phyloP scores from a whole-genome alignment of 1,140 invertebrate species.

The Heliothis subflexa region DNA sequence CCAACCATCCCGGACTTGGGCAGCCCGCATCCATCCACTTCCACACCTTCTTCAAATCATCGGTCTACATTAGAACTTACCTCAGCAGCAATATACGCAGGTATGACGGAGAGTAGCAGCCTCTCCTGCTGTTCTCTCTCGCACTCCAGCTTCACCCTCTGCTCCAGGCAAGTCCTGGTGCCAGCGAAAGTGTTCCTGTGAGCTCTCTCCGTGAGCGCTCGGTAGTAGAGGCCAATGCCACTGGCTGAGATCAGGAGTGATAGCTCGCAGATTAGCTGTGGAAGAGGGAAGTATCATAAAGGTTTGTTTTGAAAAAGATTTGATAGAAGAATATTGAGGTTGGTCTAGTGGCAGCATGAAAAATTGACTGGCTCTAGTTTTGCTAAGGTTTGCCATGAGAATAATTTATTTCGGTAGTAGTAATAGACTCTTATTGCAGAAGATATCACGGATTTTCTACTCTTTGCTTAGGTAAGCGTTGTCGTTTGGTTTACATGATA shows the following conservation, averaged over 20 bases:
- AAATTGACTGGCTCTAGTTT: too few species aligned
- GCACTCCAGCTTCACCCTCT: constrained; percentile 96
- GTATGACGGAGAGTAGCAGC: constrained; percentile 96
- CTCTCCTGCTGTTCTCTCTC: constrained; percentile 97
- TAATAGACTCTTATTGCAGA: too few species aligned
- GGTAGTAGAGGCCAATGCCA: constrained; percentile 94
- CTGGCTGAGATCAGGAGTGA: constrained; percentile 92
- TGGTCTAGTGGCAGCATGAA: too few species aligned
- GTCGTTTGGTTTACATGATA: too few species aligned
- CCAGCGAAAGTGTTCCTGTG: constrained; percentile 95
- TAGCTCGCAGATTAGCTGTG: constrained; percentile 91
- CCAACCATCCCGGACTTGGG: too few species aligned
- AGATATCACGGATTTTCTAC: too few species aligned
- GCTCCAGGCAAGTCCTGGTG: constrained; percentile 96
- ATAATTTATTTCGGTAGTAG: too few species aligned
- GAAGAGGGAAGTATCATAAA: constrained; percentile 49
- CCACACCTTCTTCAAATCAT: not conserved
- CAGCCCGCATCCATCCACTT: too few species aligned
- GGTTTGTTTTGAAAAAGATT: not conserved
- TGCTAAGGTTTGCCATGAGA: too few species aligned
- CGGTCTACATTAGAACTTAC: constrained; percentile 85
- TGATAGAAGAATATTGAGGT: too few species aligned
- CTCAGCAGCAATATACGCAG: constrained; percentile 96
- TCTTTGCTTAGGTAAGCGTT: too few species aligned
- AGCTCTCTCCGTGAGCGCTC: constrained; percentile 93